Percentiles rank a stretch among this genome's conserved stretches.
Conservation (phyloP, 2,113 vertebrate species). For the Rhagologus leucostigma region DNA sequence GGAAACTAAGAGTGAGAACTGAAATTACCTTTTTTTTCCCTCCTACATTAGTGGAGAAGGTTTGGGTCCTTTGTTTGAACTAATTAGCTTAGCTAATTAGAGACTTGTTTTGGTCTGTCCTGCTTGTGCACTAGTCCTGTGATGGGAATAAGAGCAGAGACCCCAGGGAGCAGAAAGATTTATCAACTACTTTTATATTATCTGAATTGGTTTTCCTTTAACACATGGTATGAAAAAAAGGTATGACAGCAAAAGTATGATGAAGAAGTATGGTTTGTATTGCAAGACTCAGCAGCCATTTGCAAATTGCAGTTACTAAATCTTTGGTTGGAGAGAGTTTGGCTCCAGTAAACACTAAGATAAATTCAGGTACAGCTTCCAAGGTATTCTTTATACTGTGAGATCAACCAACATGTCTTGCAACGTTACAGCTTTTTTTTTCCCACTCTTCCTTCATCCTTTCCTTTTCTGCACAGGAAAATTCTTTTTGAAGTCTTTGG, state of each 20-base stretch:
- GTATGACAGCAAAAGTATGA: background rate
- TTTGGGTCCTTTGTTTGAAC: background rate
- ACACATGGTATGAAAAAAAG: background rate
- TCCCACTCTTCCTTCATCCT: background rate
- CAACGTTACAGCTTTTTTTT: background rate
- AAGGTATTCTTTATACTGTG: background rate
- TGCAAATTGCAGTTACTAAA: background rate
- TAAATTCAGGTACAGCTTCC: background rate
- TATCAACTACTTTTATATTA: background rate
- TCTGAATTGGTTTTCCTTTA: background rate
- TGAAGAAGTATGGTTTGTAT: background rate
- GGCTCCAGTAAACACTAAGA: background rate
- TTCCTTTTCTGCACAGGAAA: background rate
- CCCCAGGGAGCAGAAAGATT: background rate
- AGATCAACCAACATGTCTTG: background rate
- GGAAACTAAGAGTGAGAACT: background rate
- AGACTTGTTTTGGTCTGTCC: background rate
- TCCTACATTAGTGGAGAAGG: background rate
- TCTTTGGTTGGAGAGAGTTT: background rate
- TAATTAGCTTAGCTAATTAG: constrained; percentile 3
- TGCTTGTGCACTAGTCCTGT: background rate
- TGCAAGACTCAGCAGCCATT: background rate
- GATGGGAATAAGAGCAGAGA: background rate
- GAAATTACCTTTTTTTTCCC: background rate
- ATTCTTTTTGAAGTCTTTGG: constrained; percentile 43